Evolutionary conservation across 2,113 vertebrate species (phyloP).

Genomic region (Thamnophis sirtalis): DNA sequence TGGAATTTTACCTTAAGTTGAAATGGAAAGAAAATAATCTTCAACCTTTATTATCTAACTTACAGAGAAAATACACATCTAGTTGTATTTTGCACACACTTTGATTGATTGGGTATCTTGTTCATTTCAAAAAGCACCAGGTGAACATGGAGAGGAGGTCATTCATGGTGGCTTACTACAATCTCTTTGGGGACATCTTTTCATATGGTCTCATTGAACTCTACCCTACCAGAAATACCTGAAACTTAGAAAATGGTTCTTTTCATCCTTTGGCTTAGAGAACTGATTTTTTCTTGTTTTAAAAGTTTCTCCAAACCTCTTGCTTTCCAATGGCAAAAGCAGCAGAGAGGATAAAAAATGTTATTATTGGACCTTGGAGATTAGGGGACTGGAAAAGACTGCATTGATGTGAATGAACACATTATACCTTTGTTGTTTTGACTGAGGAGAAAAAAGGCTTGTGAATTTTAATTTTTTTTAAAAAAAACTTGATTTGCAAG

Average conservation of each 20-base stretch:
- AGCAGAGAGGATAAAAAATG: conserved; percentile 40
- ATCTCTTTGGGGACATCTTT: conserved; percentile 20
- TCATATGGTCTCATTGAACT: conserved; percentile 25
- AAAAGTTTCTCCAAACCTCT: not conserved
- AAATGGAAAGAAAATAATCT: conserved; percentile 16
- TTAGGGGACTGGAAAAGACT: conserved; percentile 28
- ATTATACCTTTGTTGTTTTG: conserved; percentile 55
- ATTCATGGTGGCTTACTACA: not conserved
- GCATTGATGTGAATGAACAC: conserved; percentile 47
- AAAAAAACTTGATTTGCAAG: conserved; percentile 61
- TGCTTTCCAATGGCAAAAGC: conserved; percentile 42
- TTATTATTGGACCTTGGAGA: conserved; percentile 39
- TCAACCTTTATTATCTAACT: conserved; percentile 5
- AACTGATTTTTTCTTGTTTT: not conserved
- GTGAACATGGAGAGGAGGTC: not conserved
- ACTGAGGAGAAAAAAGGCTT: conserved; percentile 40
- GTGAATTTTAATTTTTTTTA: conserved; percentile 63
- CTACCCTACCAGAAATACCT: not conserved
- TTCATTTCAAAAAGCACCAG: conserved; percentile 25
- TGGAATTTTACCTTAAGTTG: conserved; percentile 2
- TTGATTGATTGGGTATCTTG: conserved; percentile 35
- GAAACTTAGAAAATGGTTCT: conserved; percentile 32
- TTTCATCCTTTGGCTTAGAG: conserved; percentile 12
- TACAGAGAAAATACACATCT: conserved; percentile 21
- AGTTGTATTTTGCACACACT: not conserved